Base-by-base conservation (phyloP, 2,113 vertebrate species). In the Plectropomus leopardus region DNA sequence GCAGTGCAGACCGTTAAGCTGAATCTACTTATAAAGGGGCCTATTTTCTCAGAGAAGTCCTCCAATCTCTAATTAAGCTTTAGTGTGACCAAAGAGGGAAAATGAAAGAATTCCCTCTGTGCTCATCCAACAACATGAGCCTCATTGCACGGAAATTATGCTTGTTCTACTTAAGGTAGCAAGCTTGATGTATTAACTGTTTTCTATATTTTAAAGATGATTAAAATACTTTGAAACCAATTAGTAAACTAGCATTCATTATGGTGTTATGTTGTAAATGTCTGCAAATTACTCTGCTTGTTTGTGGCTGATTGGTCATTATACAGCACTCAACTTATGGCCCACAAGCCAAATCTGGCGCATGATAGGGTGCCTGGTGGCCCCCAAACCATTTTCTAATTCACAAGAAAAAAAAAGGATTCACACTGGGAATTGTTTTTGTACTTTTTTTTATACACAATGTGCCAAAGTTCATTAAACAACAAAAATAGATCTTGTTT, bases 11-110 rank as follows among this genome's bases (percentile, higher is more conserved):
- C 76, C 63, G 48, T 68, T 48, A 67, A 61, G 70, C 65, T 61
- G 32, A 69, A 63, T 54, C 28, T 53, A 48, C 61, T 82, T 75
- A 50, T 44, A 64, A 71, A 75, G 58, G 36, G 36, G 60, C 44
- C 36, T 72, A 23, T 80, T 78, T 76, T 59, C 71, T 59, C 30
- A 6, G 44, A 54, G 60, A 76, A 72, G 57, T 55, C 69, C 67
- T 83, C 76, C 48, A 61, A 60, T 88, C 61, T 83, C 74, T 83
- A 91, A 93, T 95, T 90, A 92, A 93, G 72, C 71, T 64, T 42
- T 79, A 66, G 80, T 91, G 89, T 93, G 88, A 94, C 91, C 93
- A 91, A 86, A 91, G 75, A 85, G 51, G 45, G 64, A 74, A 76
- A 84, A 90, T 89, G 64, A 86, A 91, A 88, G 75, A 83, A 92